Percentiles rank a stretch among this genome's conserved stretches.
These are phyloP conservation scores for Anabas testudineus DNA, from an alignment of 2,797 vertebrate species.

Conservation along the genomic window DNA sequence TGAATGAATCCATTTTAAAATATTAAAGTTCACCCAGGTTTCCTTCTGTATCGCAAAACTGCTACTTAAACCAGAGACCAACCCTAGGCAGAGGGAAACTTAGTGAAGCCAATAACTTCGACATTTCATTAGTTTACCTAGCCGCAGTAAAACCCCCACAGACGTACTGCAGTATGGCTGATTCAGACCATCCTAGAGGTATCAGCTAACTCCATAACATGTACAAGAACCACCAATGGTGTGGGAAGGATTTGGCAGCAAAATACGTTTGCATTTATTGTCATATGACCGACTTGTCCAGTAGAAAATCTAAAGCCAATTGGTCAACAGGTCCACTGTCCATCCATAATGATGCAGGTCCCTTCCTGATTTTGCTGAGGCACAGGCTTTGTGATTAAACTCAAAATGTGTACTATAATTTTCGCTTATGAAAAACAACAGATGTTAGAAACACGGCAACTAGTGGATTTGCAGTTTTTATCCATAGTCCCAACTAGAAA, in stretches of 20 bases:
- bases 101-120: constrained; percentile 4
- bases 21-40: background rate
- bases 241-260: constrained; percentile 2
- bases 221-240: background rate
- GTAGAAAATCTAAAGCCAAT: constrained; percentile 18
- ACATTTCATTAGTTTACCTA: constrained; percentile 19
- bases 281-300: background rate
- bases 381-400: background rate
- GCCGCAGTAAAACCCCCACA: constrained; percentile 17
- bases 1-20: constrained; percentile 23
- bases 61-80: background rate
- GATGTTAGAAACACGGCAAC: background rate
- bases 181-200: background rate
- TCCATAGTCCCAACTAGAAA: background rate
- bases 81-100: background rate
- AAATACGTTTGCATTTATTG: constrained; percentile 2
- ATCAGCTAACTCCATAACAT: background rate
- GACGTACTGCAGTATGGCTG: constrained; percentile 6
- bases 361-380: background rate
- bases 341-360: constrained; percentile 20
- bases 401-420: background rate
- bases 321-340: too few relatives aligned
- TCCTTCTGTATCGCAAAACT: background rate
- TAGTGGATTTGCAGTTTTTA: background rate
- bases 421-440: background rate